Percentiles rank a stretch among this genome's conserved stretches.
These are phyloP conservation scores for Hydrotaea diabolus DNA, from an alignment of 2,888 invertebrate genomes.

Conservation along the genomic window DNA sequence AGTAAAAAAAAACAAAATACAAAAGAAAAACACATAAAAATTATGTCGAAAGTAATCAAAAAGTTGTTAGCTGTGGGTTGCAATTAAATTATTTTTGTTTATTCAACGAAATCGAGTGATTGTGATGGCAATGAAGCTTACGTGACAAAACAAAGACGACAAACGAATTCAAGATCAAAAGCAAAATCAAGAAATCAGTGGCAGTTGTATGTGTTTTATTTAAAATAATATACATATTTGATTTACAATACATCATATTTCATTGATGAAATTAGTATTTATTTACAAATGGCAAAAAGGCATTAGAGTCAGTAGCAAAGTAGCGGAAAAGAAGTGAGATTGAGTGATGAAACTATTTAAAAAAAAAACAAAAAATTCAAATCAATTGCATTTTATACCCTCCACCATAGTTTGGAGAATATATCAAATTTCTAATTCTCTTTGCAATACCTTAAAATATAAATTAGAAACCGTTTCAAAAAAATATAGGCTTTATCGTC, in stretches of 20 bases:
- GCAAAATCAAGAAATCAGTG: not conserved
- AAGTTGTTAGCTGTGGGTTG: constrained; percentile 44
- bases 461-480: no score
- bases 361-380: no score
- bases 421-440: no score
- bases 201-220: not conserved
- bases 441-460: no score
- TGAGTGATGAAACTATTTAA: no score
- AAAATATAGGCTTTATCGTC: no score
- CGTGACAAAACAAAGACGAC: not conserved
- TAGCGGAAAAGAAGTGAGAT: no score
- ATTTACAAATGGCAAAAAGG: no score
- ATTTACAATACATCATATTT: no score
- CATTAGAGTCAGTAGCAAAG: no score
- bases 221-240: not conserved
- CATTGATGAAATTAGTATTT: not conserved
- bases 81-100: constrained; percentile 39
- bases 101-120: constrained; percentile 14
- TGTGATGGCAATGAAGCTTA: not conserved
- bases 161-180: not conserved
- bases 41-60: constrained; percentile 33
- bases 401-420: no score
- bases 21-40: constrained; percentile 63
- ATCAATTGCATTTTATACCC: no score
- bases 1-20: constrained; percentile 72